Percentiles rank a stretch among this genome's conserved stretches.
Evolutionary conservation across 2,888 invertebrate genomes (phyloP).

Genomic region (Timema podura): DNA sequence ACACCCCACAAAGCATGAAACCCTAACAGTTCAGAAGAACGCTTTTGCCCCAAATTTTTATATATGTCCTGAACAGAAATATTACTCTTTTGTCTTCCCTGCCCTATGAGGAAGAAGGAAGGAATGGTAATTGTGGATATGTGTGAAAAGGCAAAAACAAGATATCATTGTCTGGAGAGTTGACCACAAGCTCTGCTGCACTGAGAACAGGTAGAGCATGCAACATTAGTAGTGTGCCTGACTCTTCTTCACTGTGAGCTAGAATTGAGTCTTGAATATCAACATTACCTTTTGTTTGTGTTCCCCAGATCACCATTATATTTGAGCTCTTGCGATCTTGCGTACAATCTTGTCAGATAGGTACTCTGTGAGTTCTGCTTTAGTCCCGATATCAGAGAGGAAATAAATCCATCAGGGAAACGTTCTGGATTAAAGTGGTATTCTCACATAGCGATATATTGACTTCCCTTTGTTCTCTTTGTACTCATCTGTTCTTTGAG

Average conservation of each 20-base stretch:
- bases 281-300: background rate
- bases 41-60: background rate
- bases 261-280: background rate
- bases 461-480: background rate
- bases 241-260: constrained; percentile 6
- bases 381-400: background rate
- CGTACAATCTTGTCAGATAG: background rate
- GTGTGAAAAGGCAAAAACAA: background rate
- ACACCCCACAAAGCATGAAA: background rate
- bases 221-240: background rate
- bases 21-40: background rate
- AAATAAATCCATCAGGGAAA: background rate
- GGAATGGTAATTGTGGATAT: background rate
- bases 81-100: background rate
- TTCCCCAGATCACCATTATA: background rate
- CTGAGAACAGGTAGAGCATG: background rate
- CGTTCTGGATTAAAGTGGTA: constrained; percentile 14
- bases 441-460: background rate
- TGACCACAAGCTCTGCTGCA: background rate
- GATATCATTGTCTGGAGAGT: background rate
- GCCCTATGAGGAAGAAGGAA: background rate
- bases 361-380: background rate
- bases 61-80: background rate
- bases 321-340: background rate
- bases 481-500: constrained; percentile 4